phyloP scores from a whole-genome alignment of 2,113 vertebrate species.

The Caloenas nicobarica region DNA sequence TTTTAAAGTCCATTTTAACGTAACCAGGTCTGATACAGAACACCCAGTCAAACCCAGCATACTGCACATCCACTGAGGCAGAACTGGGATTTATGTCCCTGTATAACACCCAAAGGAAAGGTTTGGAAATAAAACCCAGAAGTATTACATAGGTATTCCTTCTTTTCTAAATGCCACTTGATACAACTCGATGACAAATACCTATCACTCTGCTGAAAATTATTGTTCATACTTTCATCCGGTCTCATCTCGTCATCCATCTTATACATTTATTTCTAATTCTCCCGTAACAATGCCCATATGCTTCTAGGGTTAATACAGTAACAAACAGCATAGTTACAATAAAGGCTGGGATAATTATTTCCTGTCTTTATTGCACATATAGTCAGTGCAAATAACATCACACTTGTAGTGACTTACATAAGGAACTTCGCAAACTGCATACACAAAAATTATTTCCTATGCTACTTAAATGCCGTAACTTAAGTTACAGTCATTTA shows the following conservation, averaged over 20 bases:
- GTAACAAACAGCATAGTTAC: not conserved
- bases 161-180: not conserved
- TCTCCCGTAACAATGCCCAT: not conserved
- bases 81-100: not conserved
- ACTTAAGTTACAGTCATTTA: not conserved
- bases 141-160: not conserved
- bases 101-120: not conserved
- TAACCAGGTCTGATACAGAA: not conserved
- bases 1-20: not conserved
- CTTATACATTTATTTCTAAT: not conserved
- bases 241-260: not conserved
- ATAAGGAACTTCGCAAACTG: not conserved
- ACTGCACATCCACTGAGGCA: not conserved
- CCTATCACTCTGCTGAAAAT: not conserved
- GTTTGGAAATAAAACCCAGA: not conserved
- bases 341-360: not conserved
- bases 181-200: not conserved
- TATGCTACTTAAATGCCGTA: not conserved
- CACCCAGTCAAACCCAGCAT: not conserved
- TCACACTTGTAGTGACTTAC: not conserved
- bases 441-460: not conserved
- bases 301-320: not conserved
- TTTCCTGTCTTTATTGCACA: not conserved
- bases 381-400: not conserved
- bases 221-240: not conserved